Conservation (phyloP, 2,113 vertebrate species). For the Trochalopteron elliotii region DNA sequence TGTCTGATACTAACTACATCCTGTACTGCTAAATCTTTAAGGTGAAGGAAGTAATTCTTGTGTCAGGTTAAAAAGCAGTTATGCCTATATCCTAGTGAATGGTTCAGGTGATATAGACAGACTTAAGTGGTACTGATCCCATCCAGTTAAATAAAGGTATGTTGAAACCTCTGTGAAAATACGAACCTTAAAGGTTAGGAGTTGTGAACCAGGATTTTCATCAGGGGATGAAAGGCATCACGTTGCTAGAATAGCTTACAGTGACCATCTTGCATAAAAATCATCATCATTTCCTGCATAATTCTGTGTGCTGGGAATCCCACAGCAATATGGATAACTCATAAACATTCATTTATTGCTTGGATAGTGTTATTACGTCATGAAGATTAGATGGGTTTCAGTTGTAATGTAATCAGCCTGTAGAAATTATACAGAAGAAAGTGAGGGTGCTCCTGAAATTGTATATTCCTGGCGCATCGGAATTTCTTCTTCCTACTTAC, state of each 20-base stretch:
- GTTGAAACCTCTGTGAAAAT: neutral
- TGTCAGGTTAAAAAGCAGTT: neutral
- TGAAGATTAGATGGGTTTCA: neutral
- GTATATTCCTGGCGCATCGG: accelerated
- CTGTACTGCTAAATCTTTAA: neutral
- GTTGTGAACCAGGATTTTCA: neutral
- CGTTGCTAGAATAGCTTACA: accelerated
- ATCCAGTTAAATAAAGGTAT: neutral
- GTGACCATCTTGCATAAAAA: neutral
- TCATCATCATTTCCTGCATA: neutral
- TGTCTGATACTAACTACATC: neutral
- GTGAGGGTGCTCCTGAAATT: neutral
- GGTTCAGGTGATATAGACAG: neutral
- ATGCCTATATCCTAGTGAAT: neutral
- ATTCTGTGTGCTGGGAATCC: neutral
- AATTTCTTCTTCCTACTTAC: neutral
- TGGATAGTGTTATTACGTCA: neutral
- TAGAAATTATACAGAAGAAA: neutral
- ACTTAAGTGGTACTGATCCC: neutral
- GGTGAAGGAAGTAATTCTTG: neutral
- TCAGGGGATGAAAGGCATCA: neutral
- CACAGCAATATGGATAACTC: neutral
- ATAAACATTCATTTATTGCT: neutral
- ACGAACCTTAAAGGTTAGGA: neutral
- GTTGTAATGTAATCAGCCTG: neutral